Evolutionary conservation across 2,113 vertebrate species (phyloP).

Genomic region (Plecturocebus donacophilus): DNA sequence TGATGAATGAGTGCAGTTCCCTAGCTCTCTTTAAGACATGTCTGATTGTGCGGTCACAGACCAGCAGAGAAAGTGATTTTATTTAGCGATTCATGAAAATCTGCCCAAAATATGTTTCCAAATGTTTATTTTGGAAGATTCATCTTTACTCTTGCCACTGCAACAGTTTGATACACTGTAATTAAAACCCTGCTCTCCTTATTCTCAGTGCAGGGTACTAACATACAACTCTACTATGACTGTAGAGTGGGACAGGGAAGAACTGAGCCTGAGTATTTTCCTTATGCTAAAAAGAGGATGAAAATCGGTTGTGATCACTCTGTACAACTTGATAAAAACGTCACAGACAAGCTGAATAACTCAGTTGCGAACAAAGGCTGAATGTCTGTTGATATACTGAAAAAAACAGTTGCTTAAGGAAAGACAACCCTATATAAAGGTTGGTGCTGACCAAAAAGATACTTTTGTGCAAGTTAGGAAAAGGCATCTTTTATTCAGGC

Average conservation of each 20-base stretch:
- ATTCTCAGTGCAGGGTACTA: background rate
- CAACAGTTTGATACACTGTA: background rate
- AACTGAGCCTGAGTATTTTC: background rate
- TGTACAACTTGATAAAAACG: background rate
- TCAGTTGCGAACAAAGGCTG: background rate
- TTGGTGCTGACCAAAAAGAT: background rate
- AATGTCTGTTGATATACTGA: rapidly evolving
- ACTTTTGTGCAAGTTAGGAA: background rate
- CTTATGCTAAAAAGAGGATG: background rate
- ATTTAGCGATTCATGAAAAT: background rate
- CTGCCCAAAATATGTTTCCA: background rate
- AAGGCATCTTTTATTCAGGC: background rate
- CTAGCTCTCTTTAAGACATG: background rate
- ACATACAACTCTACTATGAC: background rate
- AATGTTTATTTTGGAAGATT: background rate
- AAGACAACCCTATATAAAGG: background rate
- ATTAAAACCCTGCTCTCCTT: background rate
- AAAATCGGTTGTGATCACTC: background rate
- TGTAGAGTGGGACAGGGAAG: background rate
- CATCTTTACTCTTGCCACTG: background rate
- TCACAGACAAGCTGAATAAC: background rate
- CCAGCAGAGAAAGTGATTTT: background rate
- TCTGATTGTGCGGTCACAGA: background rate
- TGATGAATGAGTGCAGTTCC: background rate
- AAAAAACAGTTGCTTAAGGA: background rate